Evolutionary conservation across 1,140 invertebrate genomes (phyloP).

Genomic region (Asobara japonica): DNA sequence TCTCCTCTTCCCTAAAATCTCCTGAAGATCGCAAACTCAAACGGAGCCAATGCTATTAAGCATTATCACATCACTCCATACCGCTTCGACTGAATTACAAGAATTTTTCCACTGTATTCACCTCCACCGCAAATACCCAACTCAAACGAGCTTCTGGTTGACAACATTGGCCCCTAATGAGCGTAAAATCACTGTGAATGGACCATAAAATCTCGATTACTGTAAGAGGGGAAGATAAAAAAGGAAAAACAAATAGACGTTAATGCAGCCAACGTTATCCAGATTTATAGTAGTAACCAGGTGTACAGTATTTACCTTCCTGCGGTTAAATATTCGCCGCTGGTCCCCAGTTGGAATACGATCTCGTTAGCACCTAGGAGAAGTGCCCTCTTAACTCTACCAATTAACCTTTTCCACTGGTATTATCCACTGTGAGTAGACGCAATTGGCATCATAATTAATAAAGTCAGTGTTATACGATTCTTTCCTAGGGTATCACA

Average conservation of each 20-base stretch:
- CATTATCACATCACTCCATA: no score
- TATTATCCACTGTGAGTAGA: slow-evolving; percentile 33
- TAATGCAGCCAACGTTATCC: slow-evolving; percentile 19
- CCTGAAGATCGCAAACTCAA: no score
- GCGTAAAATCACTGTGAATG: slow-evolving; percentile 10
- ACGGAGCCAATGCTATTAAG: no score
- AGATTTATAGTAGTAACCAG: slow-evolving; percentile 9
- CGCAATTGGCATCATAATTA: slow-evolving; percentile 43
- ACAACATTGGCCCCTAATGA: slow-evolving; percentile 7
- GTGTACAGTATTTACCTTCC: slow-evolving; percentile 43
- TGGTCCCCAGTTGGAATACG: slow-evolving; percentile 37
- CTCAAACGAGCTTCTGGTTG: background rate
- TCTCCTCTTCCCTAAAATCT: no score
- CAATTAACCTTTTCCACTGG: slow-evolving; percentile 41
- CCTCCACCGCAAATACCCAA: background rate
- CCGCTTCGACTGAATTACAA: background rate
- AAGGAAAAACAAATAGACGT: slow-evolving; percentile 25
- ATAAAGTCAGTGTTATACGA: no score
- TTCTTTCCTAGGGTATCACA: no score
- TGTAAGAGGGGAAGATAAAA: background rate
- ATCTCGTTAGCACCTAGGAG: slow-evolving; percentile 32
- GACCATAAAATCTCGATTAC: slow-evolving; percentile 5
- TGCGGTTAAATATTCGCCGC: slow-evolving; percentile 26
- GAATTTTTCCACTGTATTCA: background rate
- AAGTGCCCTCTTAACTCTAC: slow-evolving; percentile 34